phyloP scores from a whole-genome alignment of 2,113 vertebrate genomes.

The Struthio camelus region DNA sequence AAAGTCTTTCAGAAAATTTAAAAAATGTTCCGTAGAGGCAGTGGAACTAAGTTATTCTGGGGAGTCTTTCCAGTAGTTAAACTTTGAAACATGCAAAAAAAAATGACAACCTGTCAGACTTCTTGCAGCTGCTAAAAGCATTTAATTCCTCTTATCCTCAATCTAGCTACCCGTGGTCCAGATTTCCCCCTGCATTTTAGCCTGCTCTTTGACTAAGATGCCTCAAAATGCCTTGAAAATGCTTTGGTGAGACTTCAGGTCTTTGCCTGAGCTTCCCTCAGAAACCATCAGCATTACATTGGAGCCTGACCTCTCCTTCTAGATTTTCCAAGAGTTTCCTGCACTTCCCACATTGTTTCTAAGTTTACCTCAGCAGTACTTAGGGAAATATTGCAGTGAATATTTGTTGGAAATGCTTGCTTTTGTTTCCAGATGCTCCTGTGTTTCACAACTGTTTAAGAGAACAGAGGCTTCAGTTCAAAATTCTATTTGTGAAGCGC shows the following conservation, averaged over 20 bases:
- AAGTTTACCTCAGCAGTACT: neutral
- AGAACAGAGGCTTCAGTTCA: neutral
- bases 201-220: neutral
- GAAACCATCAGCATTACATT: neutral
- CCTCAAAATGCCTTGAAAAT: neutral
- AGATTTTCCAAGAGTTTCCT: neutral
- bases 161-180: neutral
- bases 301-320: neutral
- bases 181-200: neutral
- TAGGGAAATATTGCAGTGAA: neutral
- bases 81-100: neutral
- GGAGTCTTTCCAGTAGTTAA: neutral
- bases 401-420: neutral
- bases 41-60: neutral
- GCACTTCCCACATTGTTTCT: neutral
- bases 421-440: conserved; percentile 6
- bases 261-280: neutral
- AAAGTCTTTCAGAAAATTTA: neutral
- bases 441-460: neutral
- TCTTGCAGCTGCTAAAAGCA: neutral
- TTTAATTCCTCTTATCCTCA: neutral
- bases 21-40: neutral
- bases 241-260: neutral
- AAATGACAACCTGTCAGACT: neutral
- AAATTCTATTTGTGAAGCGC: neutral